A percentile compares a stretch with the other conserved stretches of the same genome.
Evolutionary conservation across 2,797 vertebrate genomes (phyloP).

Genomic region (Oryzias dopingdopingensis): DNA sequence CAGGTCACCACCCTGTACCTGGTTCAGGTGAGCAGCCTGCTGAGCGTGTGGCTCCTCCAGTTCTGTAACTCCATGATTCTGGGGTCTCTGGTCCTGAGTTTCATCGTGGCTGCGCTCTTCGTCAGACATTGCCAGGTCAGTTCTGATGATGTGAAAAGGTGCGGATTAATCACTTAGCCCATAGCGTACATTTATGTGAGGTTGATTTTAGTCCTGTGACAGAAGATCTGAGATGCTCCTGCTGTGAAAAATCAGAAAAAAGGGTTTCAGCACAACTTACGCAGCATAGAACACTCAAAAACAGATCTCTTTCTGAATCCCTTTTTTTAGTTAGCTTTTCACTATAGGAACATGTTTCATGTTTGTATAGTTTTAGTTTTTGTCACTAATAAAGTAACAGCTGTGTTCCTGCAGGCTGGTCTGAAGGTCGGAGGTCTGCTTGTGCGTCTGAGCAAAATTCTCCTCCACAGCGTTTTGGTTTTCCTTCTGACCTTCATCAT

Average conservation of each 20-base stretch:
- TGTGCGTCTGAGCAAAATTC: conserved; percentile 82
- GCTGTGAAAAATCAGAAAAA: too few species aligned
- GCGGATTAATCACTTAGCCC: too few species aligned
- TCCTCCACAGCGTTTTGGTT: conserved; percentile 82
- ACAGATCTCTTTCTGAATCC: too few species aligned
- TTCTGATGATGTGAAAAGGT: neutral
- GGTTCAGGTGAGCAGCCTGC: conserved; percentile 83
- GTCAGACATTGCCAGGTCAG: conserved; percentile 86
- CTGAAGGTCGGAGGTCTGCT: conserved; percentile 84
- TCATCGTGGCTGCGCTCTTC: conserved; percentile 86
- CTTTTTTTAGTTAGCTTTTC: too few species aligned
- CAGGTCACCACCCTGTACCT: conserved; percentile 86
- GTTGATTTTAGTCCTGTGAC: too few species aligned
- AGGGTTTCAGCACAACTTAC: too few species aligned
- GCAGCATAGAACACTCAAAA: too few species aligned
- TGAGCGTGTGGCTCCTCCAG: conserved; percentile 92
- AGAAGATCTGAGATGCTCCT: too few species aligned
- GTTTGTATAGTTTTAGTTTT: too few species aligned
- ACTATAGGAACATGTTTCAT: too few species aligned
- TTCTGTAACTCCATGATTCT: conserved; percentile 97
- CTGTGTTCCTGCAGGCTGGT: conserved; percentile 76
- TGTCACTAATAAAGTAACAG: too few species aligned
- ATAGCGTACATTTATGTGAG: too few species aligned
- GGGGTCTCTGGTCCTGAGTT: conserved; percentile 92
- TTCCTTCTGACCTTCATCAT: conserved; percentile 83